Conservation (phyloP, 2,797 vertebrate species). For the Lycodopsis pacificus region DNA sequence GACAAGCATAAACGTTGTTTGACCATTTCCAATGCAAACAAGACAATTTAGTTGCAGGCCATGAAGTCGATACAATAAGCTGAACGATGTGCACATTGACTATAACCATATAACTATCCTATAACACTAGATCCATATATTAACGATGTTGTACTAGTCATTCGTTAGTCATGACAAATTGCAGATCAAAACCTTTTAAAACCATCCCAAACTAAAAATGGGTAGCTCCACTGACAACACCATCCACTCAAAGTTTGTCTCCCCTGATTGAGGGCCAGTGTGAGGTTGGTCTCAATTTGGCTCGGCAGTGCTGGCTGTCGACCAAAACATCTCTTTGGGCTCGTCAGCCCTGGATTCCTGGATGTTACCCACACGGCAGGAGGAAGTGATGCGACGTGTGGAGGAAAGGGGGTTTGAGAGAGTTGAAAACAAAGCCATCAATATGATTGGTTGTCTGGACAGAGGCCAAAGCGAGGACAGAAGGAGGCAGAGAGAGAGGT, state of each 20-base stretch:
- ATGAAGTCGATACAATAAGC: not conserved
- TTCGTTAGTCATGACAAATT: not conserved
- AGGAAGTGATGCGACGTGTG: constrained; percentile 73
- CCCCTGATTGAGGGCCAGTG: constrained; percentile 41
- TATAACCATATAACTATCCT: not conserved
- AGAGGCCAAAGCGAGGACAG: constrained; percentile 74
- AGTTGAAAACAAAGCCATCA: constrained; percentile 82
- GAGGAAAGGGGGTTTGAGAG: constrained; percentile 57
- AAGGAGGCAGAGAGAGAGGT: constrained; percentile 50
- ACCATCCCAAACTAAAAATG: constrained; percentile 6
- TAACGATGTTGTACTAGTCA: not conserved
- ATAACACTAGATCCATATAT: not conserved
- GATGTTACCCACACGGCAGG: constrained; percentile 75
- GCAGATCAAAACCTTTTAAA: not conserved
- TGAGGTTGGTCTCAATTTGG: constrained; percentile 67
- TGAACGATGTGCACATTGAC: not conserved
- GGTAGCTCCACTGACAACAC: constrained; percentile 7
- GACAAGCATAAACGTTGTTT: too few relatives aligned
- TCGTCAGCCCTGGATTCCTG: constrained; percentile 75
- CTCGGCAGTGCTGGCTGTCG: constrained; percentile 63
- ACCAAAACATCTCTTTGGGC: constrained; percentile 79
- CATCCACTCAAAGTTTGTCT: constrained; percentile 30
- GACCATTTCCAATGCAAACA: too few relatives aligned
- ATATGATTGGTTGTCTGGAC: constrained; percentile 83
- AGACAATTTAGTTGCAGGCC: not conserved